Base-by-base conservation (phyloP, 1,140 invertebrate species). In the Ctenoplectra terminalis region DNA sequence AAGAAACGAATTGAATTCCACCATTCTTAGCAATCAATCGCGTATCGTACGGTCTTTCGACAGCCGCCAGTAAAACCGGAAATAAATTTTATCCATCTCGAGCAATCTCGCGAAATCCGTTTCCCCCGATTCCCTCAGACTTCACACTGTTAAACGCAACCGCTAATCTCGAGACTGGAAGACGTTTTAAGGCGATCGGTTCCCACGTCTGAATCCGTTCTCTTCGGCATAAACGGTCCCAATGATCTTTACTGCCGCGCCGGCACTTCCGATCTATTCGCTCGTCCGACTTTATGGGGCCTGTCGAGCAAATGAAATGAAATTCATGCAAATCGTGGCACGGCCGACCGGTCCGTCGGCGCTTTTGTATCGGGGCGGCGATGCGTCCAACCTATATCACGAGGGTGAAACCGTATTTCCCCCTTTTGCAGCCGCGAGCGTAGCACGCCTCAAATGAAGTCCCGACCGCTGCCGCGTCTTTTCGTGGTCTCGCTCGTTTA, bases 311-410 rank as follows among this genome's bases (percentile, higher is more conserved):
- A 90, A 88, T 88, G 82, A 84, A 87, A 89, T 90, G 85, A 86
- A 87, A 87, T 87, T 87, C 86, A 89, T 90, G 87, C 83, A 89
- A 90, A 89, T 90, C 86, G 73, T 76, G 87, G 79, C 82, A 70
- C 60, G 34, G 52, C 46, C 73, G 74, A 52, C 34, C 48, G 34
- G 61, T 72, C 71, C 56, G 82, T 31, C 75, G 17, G 4, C 52
- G 87, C 88, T 92, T 91, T 92, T 92, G 92, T 92, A 90, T 90
- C 81, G 89, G 75, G 85, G 89, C 87, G 89, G 84, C 82, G 91
- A 91, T 92, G 90, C 91, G 90, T 91, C 84, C 87, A 92, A 90
- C 86, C 86, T 88, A 90, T 87, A 85, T 84, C 66, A 80, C 77
- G 80, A 75, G 79, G 81, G 83, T 79, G 84, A 85, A 84, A 85